These are phyloP conservation scores for Lepas anatifera DNA, from an alignment of 2,888 invertebrate species.

Conservation along the genomic window DNA sequence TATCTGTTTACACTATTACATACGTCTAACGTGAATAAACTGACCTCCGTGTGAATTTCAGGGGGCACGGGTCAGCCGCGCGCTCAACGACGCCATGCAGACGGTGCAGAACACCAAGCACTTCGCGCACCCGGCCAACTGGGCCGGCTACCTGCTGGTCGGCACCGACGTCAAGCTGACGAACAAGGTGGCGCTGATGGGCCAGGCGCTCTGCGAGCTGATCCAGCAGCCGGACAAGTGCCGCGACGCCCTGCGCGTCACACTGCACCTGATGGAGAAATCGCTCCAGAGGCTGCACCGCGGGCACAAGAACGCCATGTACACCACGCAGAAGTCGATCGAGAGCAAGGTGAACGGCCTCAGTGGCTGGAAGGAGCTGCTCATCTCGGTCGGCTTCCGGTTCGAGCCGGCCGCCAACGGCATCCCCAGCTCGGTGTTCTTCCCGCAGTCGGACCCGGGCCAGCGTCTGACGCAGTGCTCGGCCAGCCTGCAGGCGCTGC, in stretches of 20 bases:
- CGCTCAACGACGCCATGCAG: slow-evolving; percentile 85
- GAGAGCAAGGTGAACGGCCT: slow-evolving; percentile 79
- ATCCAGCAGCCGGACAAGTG: slow-evolving; percentile 78
- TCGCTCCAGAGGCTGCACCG: slow-evolving; percentile 85
- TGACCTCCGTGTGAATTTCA: no score
- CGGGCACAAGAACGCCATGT: slow-evolving; percentile 94
- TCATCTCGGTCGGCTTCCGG: slow-evolving; percentile 93
- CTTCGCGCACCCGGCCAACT: slow-evolving; percentile 87
- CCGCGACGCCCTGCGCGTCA: slow-evolving; percentile 80
- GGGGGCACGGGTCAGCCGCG: slow-evolving; percentile 45
- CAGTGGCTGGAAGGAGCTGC: slow-evolving; percentile 79
- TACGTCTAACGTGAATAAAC: no score
- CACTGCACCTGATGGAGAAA: slow-evolving; percentile 87
- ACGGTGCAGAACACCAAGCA: slow-evolving; percentile 91
- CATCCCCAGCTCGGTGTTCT: slow-evolving; percentile 89
- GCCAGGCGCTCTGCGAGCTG: slow-evolving; percentile 81
- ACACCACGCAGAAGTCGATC: slow-evolving; percentile 90
- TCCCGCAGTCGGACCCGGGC: slow-evolving; percentile 90
- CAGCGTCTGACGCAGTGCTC: slow-evolving; percentile 81
- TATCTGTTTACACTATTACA: no score
- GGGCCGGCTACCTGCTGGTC: slow-evolving; percentile 83
- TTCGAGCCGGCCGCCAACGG: slow-evolving; percentile 92
- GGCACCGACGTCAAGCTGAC: slow-evolving; percentile 79
- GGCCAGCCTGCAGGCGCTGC: slow-evolving; percentile 77
- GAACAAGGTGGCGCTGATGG: slow-evolving; percentile 87